These are phyloP conservation scores for Eulemur albifrons DNA, from an alignment of 2,797 vertebrate genomes.

Conservation along the genomic window DNA sequence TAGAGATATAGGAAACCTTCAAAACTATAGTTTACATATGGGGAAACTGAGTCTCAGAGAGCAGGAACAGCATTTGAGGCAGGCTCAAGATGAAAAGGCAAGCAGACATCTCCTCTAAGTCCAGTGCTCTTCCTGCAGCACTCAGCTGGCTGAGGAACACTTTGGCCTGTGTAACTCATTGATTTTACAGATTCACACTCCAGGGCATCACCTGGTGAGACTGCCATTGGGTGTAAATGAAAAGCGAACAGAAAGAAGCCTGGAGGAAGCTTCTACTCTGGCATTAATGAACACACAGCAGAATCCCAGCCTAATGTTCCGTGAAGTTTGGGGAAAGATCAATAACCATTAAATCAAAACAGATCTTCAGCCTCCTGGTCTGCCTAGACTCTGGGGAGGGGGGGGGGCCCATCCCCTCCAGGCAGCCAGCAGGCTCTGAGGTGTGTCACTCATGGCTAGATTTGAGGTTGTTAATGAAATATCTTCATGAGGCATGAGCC, in stretches of 20 bases:
- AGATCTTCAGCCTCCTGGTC: constrained; percentile 28
- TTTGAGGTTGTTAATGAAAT: background rate
- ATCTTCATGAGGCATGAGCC: background rate
- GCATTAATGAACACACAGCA: constrained; percentile 60
- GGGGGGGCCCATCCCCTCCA: background rate
- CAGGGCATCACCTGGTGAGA: constrained; percentile 37
- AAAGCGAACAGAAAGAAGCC: constrained; percentile 79
- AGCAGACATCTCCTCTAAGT: fast-evolving
- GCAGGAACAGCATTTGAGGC: too few species aligned
- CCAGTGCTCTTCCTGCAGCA: background rate
- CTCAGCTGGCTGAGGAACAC: background rate
- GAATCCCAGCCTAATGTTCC: constrained; percentile 61
- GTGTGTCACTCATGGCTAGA: background rate
- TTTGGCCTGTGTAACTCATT: background rate
- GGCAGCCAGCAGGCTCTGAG: constrained; percentile 9
- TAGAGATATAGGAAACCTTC: background rate
- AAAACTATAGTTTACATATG: background rate
- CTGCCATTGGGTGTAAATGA: constrained; percentile 71
- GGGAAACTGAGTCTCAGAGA: background rate
- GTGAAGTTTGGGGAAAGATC: constrained; percentile 69
- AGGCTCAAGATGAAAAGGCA: background rate
- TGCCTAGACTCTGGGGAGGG: background rate
- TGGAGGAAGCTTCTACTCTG: constrained; percentile 65
- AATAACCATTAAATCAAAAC: constrained; percentile 4
- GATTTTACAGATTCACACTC: constrained; percentile 43